A percentile compares a stretch with the other conserved stretches of the same genome.
phyloP scores from a whole-genome alignment of 2,113 vertebrate genomes.

The Suncus etruscus region DNA sequence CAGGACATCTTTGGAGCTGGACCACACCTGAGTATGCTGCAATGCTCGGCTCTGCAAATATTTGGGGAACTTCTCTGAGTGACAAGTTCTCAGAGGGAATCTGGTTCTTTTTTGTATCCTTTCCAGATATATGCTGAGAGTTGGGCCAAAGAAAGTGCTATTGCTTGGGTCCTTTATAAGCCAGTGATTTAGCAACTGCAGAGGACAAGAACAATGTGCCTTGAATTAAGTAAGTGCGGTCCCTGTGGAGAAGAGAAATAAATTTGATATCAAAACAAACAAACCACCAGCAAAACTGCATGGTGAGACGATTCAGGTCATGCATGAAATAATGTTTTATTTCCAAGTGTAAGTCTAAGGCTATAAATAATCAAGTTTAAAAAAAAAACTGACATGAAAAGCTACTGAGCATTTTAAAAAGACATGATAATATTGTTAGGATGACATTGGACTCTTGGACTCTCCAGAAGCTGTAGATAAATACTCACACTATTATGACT shows the following conservation, averaged over 20 bases:
- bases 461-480: neutral
- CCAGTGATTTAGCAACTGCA: neutral
- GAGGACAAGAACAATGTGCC: neutral
- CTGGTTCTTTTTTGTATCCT: neutral
- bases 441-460: neutral
- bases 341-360: neutral
- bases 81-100: neutral
- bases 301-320: neutral
- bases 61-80: neutral
- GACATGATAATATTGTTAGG: neutral
- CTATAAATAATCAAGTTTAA: neutral
- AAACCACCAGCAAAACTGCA: neutral
- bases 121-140: neutral
- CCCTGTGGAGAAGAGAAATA: neutral
- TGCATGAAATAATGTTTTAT: conserved; percentile 24
- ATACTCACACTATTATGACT: neutral
- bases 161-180: neutral
- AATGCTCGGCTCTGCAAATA: neutral
- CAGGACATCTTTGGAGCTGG: rapidly evolving
- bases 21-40: neutral
- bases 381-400: neutral
- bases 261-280: neutral
- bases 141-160: neutral
- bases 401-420: conserved; percentile 23
- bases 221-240: neutral